phyloP scores from a whole-genome alignment of 2,113 vertebrate genomes.

The Halcyon malimbica region DNA sequence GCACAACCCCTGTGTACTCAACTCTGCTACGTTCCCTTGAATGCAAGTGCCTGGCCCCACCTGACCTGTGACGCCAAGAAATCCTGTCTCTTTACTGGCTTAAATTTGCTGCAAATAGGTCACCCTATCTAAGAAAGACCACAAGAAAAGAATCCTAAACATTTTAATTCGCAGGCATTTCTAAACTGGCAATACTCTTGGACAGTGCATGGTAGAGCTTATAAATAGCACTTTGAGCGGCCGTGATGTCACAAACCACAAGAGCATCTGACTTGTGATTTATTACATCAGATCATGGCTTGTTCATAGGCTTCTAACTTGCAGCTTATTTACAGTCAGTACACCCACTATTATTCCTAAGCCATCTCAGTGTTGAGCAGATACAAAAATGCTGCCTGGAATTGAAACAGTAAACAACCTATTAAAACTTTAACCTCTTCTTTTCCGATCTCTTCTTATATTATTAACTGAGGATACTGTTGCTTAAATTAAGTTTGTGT shows the following conservation, averaged over 20 bases:
- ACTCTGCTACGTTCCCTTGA: not conserved
- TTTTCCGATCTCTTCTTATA: not conserved
- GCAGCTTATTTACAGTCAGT: constrained; percentile 29
- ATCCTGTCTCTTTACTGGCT: not conserved
- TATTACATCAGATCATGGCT: constrained; percentile 13
- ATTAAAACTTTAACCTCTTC: constrained; percentile 52
- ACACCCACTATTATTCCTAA: constrained; percentile 43
- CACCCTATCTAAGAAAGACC: not conserved
- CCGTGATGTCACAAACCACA: not conserved
- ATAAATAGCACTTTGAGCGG: not conserved
- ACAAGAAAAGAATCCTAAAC: not conserved
- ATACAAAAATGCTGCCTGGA: constrained; percentile 12
- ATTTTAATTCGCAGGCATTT: not conserved
- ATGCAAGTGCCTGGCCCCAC: not conserved
- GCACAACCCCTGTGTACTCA: not conserved
- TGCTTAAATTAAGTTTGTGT: not conserved
- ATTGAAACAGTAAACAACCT: constrained; percentile 40
- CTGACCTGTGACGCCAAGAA: not conserved
- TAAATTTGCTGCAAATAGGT: not conserved
- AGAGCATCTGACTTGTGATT: not conserved
- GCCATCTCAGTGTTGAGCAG: not conserved
- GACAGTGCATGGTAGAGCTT: not conserved
- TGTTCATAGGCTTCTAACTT: not conserved
- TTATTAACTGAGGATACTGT: not conserved
- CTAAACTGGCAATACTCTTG: not conserved